These are phyloP conservation scores for Prinia subflava DNA, from an alignment of 2,113 vertebrate genomes.

Conservation along the genomic window DNA sequence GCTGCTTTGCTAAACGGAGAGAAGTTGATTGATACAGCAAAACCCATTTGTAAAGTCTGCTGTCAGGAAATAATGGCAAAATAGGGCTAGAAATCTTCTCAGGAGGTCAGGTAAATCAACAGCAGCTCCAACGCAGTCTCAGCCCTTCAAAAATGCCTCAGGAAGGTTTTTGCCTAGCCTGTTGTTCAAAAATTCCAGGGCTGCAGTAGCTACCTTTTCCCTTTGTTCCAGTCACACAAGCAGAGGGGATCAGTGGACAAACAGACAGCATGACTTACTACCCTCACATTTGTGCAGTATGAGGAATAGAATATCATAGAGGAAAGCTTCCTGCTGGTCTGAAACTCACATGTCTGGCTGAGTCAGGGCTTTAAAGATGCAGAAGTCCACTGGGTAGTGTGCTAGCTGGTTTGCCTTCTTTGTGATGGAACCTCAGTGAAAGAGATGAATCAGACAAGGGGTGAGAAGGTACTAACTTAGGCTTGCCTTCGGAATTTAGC, in stretches of 20 bases:
- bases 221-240: neutral
- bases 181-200: neutral
- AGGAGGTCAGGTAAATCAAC: neutral
- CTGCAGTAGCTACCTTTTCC: neutral
- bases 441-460: too few relatives aligned
- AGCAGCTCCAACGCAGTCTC: neutral
- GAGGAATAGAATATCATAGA: rapidly evolving
- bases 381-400: neutral
- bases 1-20: neutral
- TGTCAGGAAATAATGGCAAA: neutral
- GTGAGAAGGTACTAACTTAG: neutral
- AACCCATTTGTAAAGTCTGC: neutral
- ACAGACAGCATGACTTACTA: neutral
- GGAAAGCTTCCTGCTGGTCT: neutral
- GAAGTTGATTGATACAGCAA: neutral
- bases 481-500: neutral
- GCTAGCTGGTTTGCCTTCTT: neutral
- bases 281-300: neutral
- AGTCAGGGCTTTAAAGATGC: neutral
- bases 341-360: neutral
- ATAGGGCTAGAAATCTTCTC: neutral
- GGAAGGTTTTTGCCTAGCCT: neutral
- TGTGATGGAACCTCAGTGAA: neutral
- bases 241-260: neutral
- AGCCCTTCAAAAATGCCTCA: neutral